Evolutionary conservation across 2,113 vertebrate species (phyloP).

Genomic region (Bombycilla garrulus): DNA sequence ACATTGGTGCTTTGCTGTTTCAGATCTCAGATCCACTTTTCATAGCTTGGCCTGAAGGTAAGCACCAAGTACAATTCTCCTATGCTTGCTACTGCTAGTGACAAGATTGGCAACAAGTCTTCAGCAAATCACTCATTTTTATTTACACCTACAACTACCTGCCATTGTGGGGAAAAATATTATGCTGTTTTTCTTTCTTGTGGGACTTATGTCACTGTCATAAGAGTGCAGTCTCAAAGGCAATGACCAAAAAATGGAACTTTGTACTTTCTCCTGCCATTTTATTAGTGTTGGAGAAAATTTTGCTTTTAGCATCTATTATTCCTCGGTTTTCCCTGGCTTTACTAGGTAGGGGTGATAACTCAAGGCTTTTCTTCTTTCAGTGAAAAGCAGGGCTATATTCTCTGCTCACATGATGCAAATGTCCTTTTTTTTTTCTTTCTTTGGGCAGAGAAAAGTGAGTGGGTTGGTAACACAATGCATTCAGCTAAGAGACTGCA

Average conservation of each 20-base stretch:
- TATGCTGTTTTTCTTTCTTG: not conserved
- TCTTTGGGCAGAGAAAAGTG: not conserved
- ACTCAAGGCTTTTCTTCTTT: not conserved
- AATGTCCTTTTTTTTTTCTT: not conserved
- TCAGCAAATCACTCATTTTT: not conserved
- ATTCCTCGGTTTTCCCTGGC: not conserved
- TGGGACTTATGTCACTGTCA: fast-evolving
- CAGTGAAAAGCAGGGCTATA: fast-evolving
- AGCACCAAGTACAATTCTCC: not conserved
- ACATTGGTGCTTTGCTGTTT: not conserved
- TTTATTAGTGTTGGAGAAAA: not conserved
- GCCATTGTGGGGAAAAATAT: not conserved
- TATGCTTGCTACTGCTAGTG: not conserved
- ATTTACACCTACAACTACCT: not conserved
- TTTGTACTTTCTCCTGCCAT: not conserved
- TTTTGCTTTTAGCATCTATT: not conserved
- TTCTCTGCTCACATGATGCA: not conserved
- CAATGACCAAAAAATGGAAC: not conserved
- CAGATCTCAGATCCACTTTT: not conserved
- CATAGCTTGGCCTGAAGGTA: not conserved
- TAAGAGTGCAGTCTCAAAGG: not conserved
- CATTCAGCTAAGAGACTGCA: not conserved
- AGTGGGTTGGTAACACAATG: not conserved
- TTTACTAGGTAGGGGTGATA: not conserved
- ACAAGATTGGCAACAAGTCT: not conserved